Base-by-base conservation (phyloP, 2,797 vertebrate species). In the Poeciliopsis paucimaculata region DNA sequence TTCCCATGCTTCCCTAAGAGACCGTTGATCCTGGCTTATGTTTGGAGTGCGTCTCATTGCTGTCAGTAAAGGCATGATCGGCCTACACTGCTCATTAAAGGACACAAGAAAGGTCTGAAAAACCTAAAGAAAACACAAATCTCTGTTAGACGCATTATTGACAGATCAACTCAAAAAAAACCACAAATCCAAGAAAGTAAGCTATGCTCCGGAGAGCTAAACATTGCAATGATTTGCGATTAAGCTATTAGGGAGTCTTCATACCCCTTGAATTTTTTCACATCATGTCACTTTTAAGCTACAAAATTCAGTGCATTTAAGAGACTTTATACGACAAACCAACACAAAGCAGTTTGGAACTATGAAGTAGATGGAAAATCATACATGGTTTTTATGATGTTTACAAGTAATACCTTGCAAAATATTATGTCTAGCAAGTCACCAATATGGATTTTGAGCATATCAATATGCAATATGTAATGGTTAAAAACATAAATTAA, bases 91-190 rank as follows among this genome's bases (percentile, higher is more conserved):
- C 91, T 97, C 96, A 10, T 95, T 96, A 85, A 99, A 97, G 28
- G 95, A 96, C 81, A 97, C 96, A 92, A 97, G 86, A 76, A 98
- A 99, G 23, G 97, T 97, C 64, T 97, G 95, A 88, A 97, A 95
- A 6, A 95, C 96, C 96, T 96, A 79, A 41, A 26, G 36, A 81
- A 55, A 4, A 53, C 7, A 75, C 4, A 76, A 79, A 20, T 2
- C 31, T 64, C 15, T 20, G 31, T 62, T 20, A 64, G 31, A 7
- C 16, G 1, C 16, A 8, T 18, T 64, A 9, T 5, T 64, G 12
- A 20, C 31, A 34, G 2, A 1, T 64, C 1, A 64, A 36, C 60
- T 36, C 16, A 64, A 36, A 7, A 8, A 60, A 60, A 57, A 15
- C 15, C 31, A 60, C 57, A 31, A 60, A 28, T 31, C 13, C 28